Base-by-base conservation (phyloP, 1,140 invertebrate genomes). In the Meloidogyne exigua region DNA sequence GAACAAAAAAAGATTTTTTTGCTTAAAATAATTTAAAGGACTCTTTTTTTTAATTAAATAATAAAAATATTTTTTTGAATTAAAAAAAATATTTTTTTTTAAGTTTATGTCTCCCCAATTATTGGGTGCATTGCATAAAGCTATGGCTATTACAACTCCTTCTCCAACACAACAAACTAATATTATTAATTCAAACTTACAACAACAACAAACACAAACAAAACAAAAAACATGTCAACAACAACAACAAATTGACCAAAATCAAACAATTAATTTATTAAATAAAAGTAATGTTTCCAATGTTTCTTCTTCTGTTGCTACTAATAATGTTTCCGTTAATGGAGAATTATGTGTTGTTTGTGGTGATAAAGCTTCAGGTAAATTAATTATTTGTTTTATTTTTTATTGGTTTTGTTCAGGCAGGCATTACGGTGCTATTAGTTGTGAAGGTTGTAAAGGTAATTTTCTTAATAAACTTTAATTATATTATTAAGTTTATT, bases 371-470 rank as follows among this genome's bases (percentile, higher is more conserved):
- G 78, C 78, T 15, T 79, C 78, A 28, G 78, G 78, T 75, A 23
- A 28, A 32, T 23, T 79, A 28, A 28, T 69, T 69, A 15, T n/a
- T 69, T 23, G 18, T 49, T 15, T 57, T 71, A 13, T 73, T 62
- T n/a, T 76, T 65, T 75, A 32, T 23, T 13, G 0, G 2, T 26
- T 18, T 21, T 75, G 32, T 77, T 13, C 12, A 76, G 75, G 75
- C 9, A 63, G 76, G 23, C 76, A 78, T 76, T 80, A 72, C 67
- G 90, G 90, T 15, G 90, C 88, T 1, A 88, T 90, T 25, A 88
- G 86, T 83, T 91, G 91, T 85, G 91, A 91, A 85, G 90, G 90
- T n/a, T 99, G 96, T 89, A 99, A 99, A 78, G 83, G 82, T 76
- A 32, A 39, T 67, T 80, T 23, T 32, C 2, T 32, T 32, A 32